Conservation (phyloP, 2,888 invertebrate genomes). For the Limnephilus auricula region DNA sequence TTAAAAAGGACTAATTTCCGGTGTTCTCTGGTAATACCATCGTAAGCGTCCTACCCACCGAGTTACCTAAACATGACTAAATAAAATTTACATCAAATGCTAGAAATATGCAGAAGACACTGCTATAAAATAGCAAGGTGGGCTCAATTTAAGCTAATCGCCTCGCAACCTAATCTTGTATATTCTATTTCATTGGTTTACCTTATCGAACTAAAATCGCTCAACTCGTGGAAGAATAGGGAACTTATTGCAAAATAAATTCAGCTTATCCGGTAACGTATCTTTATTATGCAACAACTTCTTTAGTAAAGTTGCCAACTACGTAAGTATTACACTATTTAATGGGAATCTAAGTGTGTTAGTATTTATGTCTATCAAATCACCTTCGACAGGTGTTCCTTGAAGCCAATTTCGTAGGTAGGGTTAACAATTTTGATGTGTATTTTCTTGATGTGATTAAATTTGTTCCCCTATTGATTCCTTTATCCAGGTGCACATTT, state of each 20-base stretch:
- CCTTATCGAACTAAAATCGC: neutral
- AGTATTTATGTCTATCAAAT: neutral
- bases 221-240: constrained; percentile 2
- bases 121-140: no score
- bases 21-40: no score
- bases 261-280: neutral
- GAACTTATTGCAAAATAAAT: constrained; percentile 2
- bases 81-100: no score
- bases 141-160: neutral
- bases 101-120: no score
- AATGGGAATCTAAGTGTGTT: neutral
- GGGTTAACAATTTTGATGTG: no score
- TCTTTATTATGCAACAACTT: constrained; percentile 2
- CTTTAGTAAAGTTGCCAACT: neutral
- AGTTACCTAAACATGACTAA: no score
- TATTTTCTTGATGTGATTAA: neutral
- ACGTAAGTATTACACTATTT: neutral
- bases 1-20: no score
- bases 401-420: neutral
- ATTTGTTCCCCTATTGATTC: neutral
- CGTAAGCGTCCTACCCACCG: no score
- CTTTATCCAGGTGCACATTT: neutral
- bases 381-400: neutral
- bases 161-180: neutral
- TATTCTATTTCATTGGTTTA: neutral